These are phyloP conservation scores for Stenodera caucasica DNA, from an alignment of 2,888 invertebrate species.

Conservation along the genomic window DNA sequence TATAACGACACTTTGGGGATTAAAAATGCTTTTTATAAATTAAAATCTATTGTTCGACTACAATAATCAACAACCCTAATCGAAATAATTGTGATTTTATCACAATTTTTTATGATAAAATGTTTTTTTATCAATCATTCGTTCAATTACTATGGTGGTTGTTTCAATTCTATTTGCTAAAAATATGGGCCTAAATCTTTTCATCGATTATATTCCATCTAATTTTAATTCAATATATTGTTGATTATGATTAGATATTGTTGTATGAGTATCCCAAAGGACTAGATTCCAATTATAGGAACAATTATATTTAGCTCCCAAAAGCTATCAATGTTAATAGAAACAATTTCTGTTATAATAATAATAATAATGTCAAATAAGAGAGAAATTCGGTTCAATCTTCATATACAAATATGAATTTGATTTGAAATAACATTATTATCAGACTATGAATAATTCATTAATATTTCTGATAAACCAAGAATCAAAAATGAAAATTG, in stretches of 20 bases:
- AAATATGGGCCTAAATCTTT: no score
- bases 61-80: no score
- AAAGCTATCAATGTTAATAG: background rate
- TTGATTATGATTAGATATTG: background rate
- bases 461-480: background rate
- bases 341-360: background rate
- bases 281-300: background rate
- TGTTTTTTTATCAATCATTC: no score
- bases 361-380: background rate
- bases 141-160: no score
- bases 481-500: background rate
- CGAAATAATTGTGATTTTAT: no score
- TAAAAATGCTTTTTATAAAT: no score
- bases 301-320: background rate
- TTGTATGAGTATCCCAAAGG: background rate
- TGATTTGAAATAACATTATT: background rate
- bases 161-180: no score
- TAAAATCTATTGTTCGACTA: no score
- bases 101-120: no score
- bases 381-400: background rate
- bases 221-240: background rate
- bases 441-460: background rate
- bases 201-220: background rate
- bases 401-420: background rate
- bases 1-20: no score